Conservation (phyloP, 2,113 vertebrate genomes). For the Globicephala melas region DNA sequence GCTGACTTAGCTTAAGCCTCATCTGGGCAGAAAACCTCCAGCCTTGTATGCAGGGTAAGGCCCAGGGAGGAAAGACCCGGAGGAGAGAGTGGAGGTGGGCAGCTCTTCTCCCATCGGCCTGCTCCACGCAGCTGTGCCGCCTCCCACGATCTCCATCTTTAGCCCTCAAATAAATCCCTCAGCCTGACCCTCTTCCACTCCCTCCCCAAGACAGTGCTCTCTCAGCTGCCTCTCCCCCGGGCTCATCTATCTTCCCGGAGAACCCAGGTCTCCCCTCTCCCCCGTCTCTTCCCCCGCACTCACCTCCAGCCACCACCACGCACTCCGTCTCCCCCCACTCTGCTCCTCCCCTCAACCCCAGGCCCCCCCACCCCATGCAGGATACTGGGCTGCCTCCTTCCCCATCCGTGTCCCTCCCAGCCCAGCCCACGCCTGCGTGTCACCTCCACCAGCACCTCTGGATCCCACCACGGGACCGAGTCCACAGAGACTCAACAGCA, state of each 20-base stretch:
- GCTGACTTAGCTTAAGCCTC: neutral
- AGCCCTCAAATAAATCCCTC: neutral
- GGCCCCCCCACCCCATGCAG: neutral
- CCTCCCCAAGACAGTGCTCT: neutral
- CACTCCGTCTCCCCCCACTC: neutral
- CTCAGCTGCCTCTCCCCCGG: neutral
- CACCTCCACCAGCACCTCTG: neutral
- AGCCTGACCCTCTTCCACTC: neutral
- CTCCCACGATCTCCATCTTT: neutral
- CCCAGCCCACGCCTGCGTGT: neutral
- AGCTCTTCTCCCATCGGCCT: neutral
- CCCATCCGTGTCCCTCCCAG: neutral
- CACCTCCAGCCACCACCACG: neutral
- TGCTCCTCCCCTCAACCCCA: neutral
- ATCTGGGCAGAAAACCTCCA: neutral
- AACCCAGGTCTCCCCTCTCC: neutral
- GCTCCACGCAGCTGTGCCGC: neutral
- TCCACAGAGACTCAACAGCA: conserved; percentile 63
- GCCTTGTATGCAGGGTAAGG: accelerated
- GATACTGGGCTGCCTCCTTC: neutral
- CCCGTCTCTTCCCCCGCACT: neutral
- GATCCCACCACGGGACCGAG: neutral
- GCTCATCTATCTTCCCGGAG: conserved; percentile 12
- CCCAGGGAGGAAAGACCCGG: neutral
- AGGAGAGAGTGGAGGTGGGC: neutral